Evolutionary conservation across 2,888 invertebrate genomes (phyloP).

Genomic region (Oegoconia quadripuncta): DNA sequence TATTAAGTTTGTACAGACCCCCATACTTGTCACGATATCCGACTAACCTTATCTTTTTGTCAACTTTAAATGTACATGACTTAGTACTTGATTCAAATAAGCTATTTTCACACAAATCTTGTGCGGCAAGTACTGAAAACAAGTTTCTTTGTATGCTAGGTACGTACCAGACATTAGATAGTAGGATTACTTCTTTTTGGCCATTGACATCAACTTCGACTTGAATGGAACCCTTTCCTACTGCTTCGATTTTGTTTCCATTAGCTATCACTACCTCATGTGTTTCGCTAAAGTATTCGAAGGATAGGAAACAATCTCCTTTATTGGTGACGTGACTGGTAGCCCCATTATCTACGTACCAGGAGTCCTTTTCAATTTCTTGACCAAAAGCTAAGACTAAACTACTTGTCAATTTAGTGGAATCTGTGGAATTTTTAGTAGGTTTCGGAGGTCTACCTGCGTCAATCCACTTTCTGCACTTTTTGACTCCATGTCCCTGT

Average conservation of each 20-base stretch:
- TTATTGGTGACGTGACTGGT: slow-evolving; percentile 7
- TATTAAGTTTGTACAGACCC: slow-evolving; percentile 2
- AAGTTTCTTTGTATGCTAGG: slow-evolving; percentile 5
- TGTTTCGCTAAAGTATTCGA: not conserved
- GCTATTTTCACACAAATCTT: slow-evolving; percentile 1
- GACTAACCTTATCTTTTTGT: slow-evolving; percentile 1
- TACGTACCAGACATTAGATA: slow-evolving; percentile 15
- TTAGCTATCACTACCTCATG: slow-evolving; percentile 3
- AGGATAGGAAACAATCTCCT: slow-evolving; percentile 2
- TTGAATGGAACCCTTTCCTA: slow-evolving; percentile 1
- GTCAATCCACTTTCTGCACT: not conserved
- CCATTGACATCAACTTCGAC: not conserved
- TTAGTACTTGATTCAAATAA: slow-evolving; percentile 1
- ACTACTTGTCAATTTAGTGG: too few species aligned
- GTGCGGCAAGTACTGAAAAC: slow-evolving; percentile 10
- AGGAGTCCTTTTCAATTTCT: slow-evolving; percentile 1
- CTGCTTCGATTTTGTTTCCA: not conserved
- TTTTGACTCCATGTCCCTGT: not conserved
- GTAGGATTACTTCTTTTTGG: not conserved
- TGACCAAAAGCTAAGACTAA: too few species aligned
- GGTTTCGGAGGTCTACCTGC: slow-evolving; percentile 6
- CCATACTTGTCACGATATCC: slow-evolving; percentile 6
- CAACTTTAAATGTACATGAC: slow-evolving; percentile 1
- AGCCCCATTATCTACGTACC: slow-evolving; percentile 10
- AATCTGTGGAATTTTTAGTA: slow-evolving; percentile 8